phyloP scores from a whole-genome alignment of 1,140 invertebrate species.

The Aphelenchoides besseyi region DNA sequence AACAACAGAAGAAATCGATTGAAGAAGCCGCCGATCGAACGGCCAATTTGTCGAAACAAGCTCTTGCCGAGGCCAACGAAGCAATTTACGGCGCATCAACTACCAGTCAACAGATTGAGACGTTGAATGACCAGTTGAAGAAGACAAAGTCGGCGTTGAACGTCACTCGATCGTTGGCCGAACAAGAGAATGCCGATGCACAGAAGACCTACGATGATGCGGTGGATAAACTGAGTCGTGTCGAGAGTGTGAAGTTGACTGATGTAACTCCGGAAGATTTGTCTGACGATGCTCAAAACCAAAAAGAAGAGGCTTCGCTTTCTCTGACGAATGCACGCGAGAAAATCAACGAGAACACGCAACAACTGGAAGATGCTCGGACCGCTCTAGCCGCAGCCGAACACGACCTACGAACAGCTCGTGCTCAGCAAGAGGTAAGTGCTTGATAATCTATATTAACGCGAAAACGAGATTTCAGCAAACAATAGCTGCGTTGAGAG shows the following conservation, averaged over 20 bases:
- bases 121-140: slow-evolving; percentile 41
- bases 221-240: slow-evolving; percentile 40
- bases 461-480: background rate
- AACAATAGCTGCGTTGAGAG: slow-evolving; percentile 28
- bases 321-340: slow-evolving; percentile 46
- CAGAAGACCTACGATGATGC: slow-evolving; percentile 40
- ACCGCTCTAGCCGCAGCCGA: slow-evolving; percentile 34
- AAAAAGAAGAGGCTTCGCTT: slow-evolving; percentile 40
- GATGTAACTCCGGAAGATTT: slow-evolving; percentile 48
- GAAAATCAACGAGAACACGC: slow-evolving; percentile 27
- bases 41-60: slow-evolving; percentile 45
- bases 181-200: slow-evolving; percentile 52
- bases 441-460: background rate
- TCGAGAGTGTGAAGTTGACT: slow-evolving; percentile 58
- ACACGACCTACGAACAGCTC: slow-evolving; percentile 29
- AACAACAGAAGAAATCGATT: slow-evolving; percentile 46
- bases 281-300: slow-evolving; percentile 40
- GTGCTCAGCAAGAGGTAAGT: slow-evolving; percentile 26
- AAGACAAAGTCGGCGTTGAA: slow-evolving; percentile 49
- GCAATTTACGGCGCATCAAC: slow-evolving; percentile 58
- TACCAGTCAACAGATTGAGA: slow-evolving; percentile 47
- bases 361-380: slow-evolving; percentile 27
- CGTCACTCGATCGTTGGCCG: slow-evolving; percentile 52
- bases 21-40: slow-evolving; percentile 46
- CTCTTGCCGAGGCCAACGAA: slow-evolving; percentile 55